Base-by-base conservation (phyloP, 1,140 invertebrate genomes). In the Periplaneta americana region DNA sequence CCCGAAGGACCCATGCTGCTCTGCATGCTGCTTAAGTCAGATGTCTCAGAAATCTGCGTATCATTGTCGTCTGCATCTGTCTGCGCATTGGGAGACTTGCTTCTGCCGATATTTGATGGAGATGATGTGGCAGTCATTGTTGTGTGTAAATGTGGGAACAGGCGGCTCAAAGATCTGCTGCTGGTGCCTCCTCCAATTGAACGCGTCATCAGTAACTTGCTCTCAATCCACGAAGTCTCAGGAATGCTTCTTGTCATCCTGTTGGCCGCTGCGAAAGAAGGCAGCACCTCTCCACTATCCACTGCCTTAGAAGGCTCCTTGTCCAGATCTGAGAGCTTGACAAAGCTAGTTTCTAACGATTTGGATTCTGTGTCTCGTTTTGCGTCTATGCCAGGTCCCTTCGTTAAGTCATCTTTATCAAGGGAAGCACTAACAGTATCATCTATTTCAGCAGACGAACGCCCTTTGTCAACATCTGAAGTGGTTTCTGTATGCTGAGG, bases 151-250 rank as follows among this genome's bases (percentile, higher is more conserved):
- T 90, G 88, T 15, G 89, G 89, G 75, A 90, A 90, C 0, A 90
- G 82, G 8, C 89, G 85, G 0, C 87, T 88, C 9, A 85, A 77
- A 18, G 85, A 85, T n/a, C 84, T 36, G 82, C 83, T 85, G 15
- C 82, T 83, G 31, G 83, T 79, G 87, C 32, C 88, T 33, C 88
- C 89, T 17, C 88, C 90, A 4, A 89, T 91, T 2, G 91, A 90
- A 15, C 91, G 89, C 32, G 90, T 91, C 88, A 91, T 90, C 17
- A 90, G 88, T 83, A 92, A 87, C 81, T 92, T 92, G 83, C 90
- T 93, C 78, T 92, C 91, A 75, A 92, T 90, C 91, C 91, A 92
- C 11, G 92, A 92, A 75, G 91, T 92, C 83, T 93, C 92, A 4
- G 92, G 91, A 82, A 93, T 91, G 86, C 88, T 90, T 39, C 84